phyloP scores from a whole-genome alignment of 2,113 vertebrate species.

The Eurystomus gularis region DNA sequence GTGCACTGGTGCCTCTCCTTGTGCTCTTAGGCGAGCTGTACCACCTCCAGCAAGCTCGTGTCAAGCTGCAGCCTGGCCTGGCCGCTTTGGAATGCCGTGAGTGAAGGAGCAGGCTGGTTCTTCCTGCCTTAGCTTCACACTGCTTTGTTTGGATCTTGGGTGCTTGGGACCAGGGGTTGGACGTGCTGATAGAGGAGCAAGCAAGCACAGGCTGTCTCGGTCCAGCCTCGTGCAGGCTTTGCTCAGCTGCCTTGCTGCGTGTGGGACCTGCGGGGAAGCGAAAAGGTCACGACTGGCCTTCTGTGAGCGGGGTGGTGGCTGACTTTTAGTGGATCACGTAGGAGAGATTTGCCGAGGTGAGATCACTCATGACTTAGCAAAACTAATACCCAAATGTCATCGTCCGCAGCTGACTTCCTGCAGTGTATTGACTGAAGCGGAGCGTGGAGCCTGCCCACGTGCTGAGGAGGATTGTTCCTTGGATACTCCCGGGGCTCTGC shows the following conservation, averaged over 20 bases:
- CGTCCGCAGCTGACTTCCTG: neutral
- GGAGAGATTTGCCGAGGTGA: neutral
- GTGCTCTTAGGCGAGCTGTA: neutral
- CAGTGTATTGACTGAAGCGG: fast-evolving
- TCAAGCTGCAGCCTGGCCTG: neutral
- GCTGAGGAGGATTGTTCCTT: fast-evolving
- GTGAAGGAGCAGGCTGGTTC: neutral
- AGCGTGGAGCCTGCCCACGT: neutral
- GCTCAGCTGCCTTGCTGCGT: fast-evolving
- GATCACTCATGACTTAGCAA: neutral
- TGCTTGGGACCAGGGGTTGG: neutral
- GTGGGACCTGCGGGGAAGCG: neutral
- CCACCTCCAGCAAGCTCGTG: neutral
- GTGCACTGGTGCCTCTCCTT: neutral
- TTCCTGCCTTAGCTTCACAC: neutral
- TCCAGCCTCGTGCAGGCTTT: neutral
- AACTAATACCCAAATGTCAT: neutral
- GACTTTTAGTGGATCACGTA: neutral
- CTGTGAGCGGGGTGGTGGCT: neutral
- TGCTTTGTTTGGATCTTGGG: conserved; percentile 1
- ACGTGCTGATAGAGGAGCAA: neutral
- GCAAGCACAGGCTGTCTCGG: neutral
- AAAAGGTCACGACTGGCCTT: neutral
- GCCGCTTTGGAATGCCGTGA: neutral
- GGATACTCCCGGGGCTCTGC: fast-evolving